phyloP scores from a whole-genome alignment of 2,113 vertebrate genomes.

The Ardeotis arabs region DNA sequence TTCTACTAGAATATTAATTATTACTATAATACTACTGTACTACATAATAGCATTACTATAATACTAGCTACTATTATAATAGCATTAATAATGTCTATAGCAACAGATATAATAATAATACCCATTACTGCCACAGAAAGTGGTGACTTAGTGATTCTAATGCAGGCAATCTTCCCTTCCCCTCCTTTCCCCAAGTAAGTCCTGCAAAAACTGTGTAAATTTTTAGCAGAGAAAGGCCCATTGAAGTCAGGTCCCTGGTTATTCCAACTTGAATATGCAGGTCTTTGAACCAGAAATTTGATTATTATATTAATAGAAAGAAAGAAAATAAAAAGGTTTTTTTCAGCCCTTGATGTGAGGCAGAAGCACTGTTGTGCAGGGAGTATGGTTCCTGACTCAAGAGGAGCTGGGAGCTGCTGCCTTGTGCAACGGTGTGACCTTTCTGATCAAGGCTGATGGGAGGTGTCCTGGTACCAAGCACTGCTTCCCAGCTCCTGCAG shows the following conservation, averaged over 20 bases:
- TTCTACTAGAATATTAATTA: background rate
- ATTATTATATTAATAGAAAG: background rate
- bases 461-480: background rate
- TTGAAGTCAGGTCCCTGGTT: background rate
- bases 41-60: conserved; percentile 8
- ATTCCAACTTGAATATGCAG: background rate
- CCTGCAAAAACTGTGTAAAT: background rate
- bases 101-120: background rate
- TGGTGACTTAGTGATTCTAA: background rate
- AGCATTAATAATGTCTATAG: conserved; percentile 9
- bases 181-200: background rate
- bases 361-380: background rate
- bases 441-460: background rate
- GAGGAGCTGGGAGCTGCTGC: background rate
- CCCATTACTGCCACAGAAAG: background rate
- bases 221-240: background rate
- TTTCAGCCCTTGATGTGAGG: background rate
- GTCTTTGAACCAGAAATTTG: background rate
- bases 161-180: background rate
- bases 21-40: background rate
- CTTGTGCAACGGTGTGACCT: background rate
- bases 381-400: background rate
- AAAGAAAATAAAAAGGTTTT: background rate
- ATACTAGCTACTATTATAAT: background rate
- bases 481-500: background rate